Base-by-base conservation (phyloP, 1,140 invertebrate genomes). In the Nasonia longicornis region DNA sequence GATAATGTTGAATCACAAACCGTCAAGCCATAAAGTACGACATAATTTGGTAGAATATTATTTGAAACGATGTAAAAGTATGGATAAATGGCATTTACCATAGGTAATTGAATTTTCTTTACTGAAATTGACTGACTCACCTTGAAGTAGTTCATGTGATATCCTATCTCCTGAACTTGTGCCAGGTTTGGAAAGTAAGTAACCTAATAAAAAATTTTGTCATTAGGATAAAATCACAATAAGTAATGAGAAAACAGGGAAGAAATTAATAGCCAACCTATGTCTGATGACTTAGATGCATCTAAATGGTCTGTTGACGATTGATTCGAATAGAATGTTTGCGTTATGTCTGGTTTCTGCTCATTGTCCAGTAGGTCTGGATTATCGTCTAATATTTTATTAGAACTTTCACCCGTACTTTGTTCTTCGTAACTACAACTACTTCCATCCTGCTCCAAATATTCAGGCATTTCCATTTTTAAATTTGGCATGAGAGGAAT, bases 381-480 rank as follows among this genome's bases (percentile, higher is more conserved):
- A 42, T 86, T 88, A 45, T 90, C 90, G 31, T 90, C 88, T 22
- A 86, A 82, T 45, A 87, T 86, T 87, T 89, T 90, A 77, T 87
- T 90, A 31, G 89, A 85, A 74, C 83, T 87, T 52, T 90, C 89
- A 16, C 87, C 88, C 52, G 87, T 83, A 81, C 87, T 88, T 83
- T 91, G 90, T 77, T 91, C 90, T 48, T 91, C 90, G 64, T 91
- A 91, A 87, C 90, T 91, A 88, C 90, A 91, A 86, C 89, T 91
- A 84, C 90, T 91, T 38, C 89, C 89, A 83, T 91, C 90, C 77
- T 91, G 89, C 73, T 91, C 91, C 78, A 91, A 83, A 72, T 91
- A 91, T 83, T 91, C 91, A 26, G 91, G 90, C 88, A 91, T 91
- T 85, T 91, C 91, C 67, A 91, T 52, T 83, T 92, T 91, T 20